These are phyloP conservation scores for Cotesia congregata DNA, from an alignment of 2,888 invertebrate species.

Conservation along the genomic window DNA sequence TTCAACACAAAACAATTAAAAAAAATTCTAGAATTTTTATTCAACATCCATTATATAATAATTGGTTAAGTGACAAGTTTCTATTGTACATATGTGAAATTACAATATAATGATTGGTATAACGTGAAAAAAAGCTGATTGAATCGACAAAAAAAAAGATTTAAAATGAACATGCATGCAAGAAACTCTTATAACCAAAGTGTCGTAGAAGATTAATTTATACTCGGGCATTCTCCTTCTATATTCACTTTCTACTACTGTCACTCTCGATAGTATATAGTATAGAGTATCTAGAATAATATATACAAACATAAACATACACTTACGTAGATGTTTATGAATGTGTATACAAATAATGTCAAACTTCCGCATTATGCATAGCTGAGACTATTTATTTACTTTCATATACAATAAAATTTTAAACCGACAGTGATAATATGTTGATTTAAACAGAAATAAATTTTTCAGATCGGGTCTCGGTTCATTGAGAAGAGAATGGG, in stretches of 20 bases:
- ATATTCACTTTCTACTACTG: background rate
- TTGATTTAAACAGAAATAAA: constrained; percentile 7
- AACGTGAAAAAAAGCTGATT: too few relatives aligned
- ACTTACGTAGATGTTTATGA: too few relatives aligned
- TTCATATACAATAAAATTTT: background rate
- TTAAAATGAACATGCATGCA: too few relatives aligned
- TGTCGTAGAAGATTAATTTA: background rate
- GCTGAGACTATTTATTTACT: background rate
- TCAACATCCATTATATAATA: too few relatives aligned
- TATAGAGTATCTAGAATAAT: background rate
- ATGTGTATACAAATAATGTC: background rate
- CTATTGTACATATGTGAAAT: too few relatives aligned
- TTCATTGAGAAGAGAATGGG: constrained; percentile 61
- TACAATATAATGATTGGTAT: too few relatives aligned
- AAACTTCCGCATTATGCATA: background rate
- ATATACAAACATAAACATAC: background rate
- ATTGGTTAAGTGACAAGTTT: too few relatives aligned
- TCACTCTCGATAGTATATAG: background rate
- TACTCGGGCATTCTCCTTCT: background rate
- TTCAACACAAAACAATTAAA: too few relatives aligned
- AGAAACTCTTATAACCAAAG: background rate
- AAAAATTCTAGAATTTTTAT: too few relatives aligned
- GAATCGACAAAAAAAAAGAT: too few relatives aligned
- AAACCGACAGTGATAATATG: background rate
- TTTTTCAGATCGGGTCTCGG: constrained; percentile 63